A percentile compares a stretch with the other conserved stretches of the same genome.
Evolutionary conservation across 2,113 vertebrate species (phyloP).

Genomic region (Odontesthes bonariensis): DNA sequence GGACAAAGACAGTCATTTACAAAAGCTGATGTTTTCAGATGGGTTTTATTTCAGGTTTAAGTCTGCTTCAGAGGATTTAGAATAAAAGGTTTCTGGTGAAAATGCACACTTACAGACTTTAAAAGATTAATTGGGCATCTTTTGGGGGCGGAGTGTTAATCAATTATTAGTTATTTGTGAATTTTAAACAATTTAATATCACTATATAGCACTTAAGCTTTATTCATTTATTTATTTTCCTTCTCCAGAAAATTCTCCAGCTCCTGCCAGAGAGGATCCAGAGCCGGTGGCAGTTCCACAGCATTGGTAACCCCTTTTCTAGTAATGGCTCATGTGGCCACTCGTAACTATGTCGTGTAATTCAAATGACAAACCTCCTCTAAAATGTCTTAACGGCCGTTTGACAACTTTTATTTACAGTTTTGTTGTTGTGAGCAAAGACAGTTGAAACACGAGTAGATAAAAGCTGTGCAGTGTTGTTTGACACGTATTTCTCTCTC

Average conservation of each 20-base stretch:
- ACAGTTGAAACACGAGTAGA: background rate
- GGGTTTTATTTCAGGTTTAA: background rate
- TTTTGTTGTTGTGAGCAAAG: background rate
- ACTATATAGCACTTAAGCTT: too few relatives aligned
- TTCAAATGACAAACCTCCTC: too few relatives aligned
- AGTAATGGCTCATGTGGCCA: constrained; percentile 35
- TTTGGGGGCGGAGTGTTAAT: too few relatives aligned
- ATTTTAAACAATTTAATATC: too few relatives aligned
- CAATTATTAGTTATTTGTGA: too few relatives aligned
- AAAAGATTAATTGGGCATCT: too few relatives aligned
- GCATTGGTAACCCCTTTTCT: constrained; percentile 89
- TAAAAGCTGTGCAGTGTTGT: background rate
- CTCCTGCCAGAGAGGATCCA: constrained; percentile 97
- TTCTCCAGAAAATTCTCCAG: constrained; percentile 95
- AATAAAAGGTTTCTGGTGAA: too few relatives aligned
- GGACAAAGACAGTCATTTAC: background rate
- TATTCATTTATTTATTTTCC: background rate
- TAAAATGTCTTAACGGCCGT: background rate
- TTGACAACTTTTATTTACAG: too few relatives aligned
- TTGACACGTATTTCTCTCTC: constrained; percentile 32
- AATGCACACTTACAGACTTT: too few relatives aligned
- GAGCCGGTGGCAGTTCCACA: constrained; percentile 98
- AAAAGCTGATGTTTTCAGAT: background rate
- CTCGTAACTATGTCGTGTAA: background rate
- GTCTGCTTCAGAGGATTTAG: background rate